These are phyloP conservation scores for Acanthisitta chloris DNA, from an alignment of 2,113 vertebrate species.

Conservation along the genomic window DNA sequence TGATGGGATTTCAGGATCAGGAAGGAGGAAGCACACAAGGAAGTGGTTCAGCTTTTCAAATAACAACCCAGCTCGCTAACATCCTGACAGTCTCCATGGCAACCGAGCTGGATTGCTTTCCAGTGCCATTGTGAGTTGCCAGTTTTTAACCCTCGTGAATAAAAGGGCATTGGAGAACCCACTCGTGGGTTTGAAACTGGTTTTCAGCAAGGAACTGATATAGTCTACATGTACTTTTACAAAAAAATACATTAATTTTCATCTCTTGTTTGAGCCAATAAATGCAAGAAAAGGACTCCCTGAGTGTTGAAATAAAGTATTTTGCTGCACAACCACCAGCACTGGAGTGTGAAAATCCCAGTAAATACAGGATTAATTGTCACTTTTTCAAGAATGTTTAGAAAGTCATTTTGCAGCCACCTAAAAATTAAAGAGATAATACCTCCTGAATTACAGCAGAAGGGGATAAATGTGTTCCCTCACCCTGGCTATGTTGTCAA, in stretches of 20 bases:
- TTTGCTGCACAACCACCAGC: not conserved
- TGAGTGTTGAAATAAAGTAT: not conserved
- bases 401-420: not conserved
- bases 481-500: not conserved
- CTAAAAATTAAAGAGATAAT: not conserved
- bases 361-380: not conserved
- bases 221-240: not conserved
- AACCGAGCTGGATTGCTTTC: conserved; percentile 6
- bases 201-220: not conserved
- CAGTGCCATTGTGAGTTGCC: not conserved
- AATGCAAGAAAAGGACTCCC: not conserved
- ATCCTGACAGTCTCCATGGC: conserved; percentile 32
- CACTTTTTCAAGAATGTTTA: not conserved
- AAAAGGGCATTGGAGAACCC: not conserved
- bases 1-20: not conserved
- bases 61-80: not conserved
- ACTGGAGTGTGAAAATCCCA: not conserved
- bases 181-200: not conserved
- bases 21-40: not conserved
- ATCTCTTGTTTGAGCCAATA: not conserved
- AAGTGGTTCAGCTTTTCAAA: not conserved
- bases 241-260: not conserved
- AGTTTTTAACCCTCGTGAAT: conserved; percentile 9
- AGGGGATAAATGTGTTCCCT: not conserved
- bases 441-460: not conserved